Evolutionary conservation across 2,113 vertebrate species (phyloP).

Genomic region (Sylvietta virens): DNA sequence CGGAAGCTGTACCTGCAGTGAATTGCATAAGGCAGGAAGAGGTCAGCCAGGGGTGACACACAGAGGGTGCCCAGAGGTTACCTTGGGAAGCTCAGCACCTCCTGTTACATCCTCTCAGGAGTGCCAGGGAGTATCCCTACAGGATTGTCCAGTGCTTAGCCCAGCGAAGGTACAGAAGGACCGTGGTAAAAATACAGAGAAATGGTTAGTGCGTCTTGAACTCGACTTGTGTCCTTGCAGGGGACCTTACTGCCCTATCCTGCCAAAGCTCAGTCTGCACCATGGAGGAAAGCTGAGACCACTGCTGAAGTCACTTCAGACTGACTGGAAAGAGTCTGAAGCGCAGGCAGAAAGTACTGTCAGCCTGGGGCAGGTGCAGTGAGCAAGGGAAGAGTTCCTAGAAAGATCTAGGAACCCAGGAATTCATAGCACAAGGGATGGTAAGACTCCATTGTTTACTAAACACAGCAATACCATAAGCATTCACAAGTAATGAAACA

Average conservation of each 20-base stretch:
- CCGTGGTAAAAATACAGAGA: background rate
- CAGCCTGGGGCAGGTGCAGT: background rate
- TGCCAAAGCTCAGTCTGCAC: background rate
- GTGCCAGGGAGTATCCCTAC: background rate
- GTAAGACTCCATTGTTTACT: background rate
- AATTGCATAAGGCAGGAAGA: background rate
- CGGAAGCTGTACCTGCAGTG: background rate
- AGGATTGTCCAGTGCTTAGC: background rate
- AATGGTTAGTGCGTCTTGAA: background rate
- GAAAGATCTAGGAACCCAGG: background rate
- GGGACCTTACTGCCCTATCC: background rate
- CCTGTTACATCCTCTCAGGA: background rate
- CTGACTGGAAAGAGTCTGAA: background rate
- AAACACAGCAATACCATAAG: background rate
- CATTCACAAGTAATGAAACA: background rate
- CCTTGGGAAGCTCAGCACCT: background rate
- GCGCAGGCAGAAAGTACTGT: background rate
- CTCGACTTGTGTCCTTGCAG: background rate
- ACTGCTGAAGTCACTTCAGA: background rate
- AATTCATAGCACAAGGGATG: background rate
- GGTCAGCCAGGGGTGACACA: background rate
- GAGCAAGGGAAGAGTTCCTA: background rate
- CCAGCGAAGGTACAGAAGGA: background rate
- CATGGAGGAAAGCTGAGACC: background rate
- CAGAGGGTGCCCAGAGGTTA: background rate